A percentile compares a stretch with the other conserved stretches of the same genome.
Evolutionary conservation across 2,888 invertebrate genomes (phyloP).

Genomic region (Idaea biselata): DNA sequence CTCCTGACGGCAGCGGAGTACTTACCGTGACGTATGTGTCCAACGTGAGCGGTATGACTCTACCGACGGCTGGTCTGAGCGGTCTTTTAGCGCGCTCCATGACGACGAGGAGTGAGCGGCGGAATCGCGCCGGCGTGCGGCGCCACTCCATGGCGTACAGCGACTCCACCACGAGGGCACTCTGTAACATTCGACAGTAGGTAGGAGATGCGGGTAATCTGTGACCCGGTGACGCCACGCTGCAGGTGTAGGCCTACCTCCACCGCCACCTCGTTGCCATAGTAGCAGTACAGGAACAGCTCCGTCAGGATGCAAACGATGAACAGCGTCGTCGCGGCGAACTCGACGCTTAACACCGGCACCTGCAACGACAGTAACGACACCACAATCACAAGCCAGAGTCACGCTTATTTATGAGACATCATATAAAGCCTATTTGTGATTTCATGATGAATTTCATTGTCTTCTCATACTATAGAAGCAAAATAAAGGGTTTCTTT

Average conservation of each 20-base stretch:
- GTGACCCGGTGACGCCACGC: not conserved
- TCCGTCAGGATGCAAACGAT: slow-evolving; percentile 77
- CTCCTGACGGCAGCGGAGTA: not conserved
- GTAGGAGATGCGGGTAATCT: not conserved
- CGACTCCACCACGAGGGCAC: slow-evolving; percentile 59
- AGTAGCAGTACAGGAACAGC: slow-evolving; percentile 79
- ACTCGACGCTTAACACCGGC: slow-evolving; percentile 60
- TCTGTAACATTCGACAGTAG: slow-evolving; percentile 46
- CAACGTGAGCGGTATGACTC: slow-evolving; percentile 72
- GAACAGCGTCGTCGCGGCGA: slow-evolving; percentile 76
- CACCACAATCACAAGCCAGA: not conserved
- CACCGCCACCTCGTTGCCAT: slow-evolving; percentile 77
- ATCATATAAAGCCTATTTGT: no score
- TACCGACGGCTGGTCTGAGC: slow-evolving; percentile 69
- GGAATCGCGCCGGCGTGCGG: slow-evolving; percentile 38
- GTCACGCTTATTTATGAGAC: not conserved
- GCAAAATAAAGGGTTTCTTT: no score
- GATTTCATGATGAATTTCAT: no score
- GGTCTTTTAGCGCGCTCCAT: slow-evolving; percentile 70
- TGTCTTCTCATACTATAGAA: no score
- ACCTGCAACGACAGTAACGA: slow-evolving; percentile 43
- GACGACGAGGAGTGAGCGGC: slow-evolving; percentile 60
- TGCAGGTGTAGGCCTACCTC: slow-evolving; percentile 60
- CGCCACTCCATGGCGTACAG: slow-evolving; percentile 63
- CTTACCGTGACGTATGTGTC: slow-evolving; percentile 71